Evolutionary conservation across 2,113 vertebrate genomes (phyloP), one percentile per base, ranked within the genome.

Genomic region (Leptocoma aspasia): DNA sequence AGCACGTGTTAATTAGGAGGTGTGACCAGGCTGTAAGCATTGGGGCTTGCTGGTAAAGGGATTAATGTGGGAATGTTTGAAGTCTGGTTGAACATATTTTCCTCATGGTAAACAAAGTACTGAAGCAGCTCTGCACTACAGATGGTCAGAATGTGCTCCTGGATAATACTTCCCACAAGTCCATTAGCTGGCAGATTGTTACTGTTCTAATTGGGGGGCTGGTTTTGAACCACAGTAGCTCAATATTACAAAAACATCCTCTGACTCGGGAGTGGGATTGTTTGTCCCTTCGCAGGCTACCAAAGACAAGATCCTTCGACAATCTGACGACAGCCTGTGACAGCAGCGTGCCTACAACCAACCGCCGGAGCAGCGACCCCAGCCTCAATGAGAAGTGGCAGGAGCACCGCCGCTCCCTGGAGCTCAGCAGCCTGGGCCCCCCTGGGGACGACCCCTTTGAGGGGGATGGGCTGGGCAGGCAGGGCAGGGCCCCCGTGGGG

Each of bases 361-460:
- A 99, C 95, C 98, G 99, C 26, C 99, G 99, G n/a, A 99, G 99
- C 82, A 99, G 99, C 2, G 99, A 99, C 95, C 99, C 99, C 22
- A 99, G 98, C 95, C 98, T 99, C 80, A 99, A 99, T 1, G 99
- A 99, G 86, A 99, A 99, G 96, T 99, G 99, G 99, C 99, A 99
- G 94, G 99, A 99, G 94, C 99, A 99, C 92, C 98, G 99, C 2
- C 98, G 99, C 28, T 99, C 99, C 1, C 98, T 99, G 95, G 99
- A 99, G 94, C 96, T 99, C 90, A 99, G 97, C 96, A 97, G 98
- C 93, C 98, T 98, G 2, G 97, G 98, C 9, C 98, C 97, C 45
- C 90, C 98, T 1, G 99, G 98, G 9, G 98, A 98, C 1, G 98
- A 98, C 24, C 94, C 92, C 1, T 95, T 95, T 4, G 98, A 98